Percentiles rank a stretch among this genome's conserved stretches.
phyloP scores from a whole-genome alignment of 2,888 invertebrate genomes.

The Catonia carolina region DNA sequence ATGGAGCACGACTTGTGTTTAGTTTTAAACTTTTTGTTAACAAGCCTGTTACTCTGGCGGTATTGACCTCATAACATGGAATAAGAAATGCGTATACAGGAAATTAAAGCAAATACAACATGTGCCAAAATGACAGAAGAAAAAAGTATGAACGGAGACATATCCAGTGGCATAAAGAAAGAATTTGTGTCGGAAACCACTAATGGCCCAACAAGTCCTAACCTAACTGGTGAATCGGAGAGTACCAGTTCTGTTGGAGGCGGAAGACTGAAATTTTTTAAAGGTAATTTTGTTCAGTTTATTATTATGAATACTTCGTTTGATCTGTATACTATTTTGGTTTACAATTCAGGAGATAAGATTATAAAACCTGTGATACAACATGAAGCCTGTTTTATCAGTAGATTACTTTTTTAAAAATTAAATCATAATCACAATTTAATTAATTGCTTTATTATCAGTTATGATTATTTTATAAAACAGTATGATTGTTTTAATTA shows the following conservation, averaged over 20 bases:
- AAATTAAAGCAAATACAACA: conserved; percentile 36
- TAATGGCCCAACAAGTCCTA: conserved; percentile 29
- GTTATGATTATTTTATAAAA: no score
- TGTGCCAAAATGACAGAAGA: conserved; percentile 40
- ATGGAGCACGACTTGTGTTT: conserved; percentile 33
- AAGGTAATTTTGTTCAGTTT: conserved; percentile 49
- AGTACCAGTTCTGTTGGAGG: conserved; percentile 44
- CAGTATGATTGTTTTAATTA: no score
- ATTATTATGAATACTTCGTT: no score
- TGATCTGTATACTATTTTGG: no score
- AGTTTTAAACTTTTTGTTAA: conserved; percentile 30
- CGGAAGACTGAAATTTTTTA: conserved; percentile 73
- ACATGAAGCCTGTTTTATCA: no score
- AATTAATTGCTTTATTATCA: no score
- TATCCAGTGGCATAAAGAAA: conserved; percentile 23
- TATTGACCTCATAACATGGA: conserved; percentile 23
- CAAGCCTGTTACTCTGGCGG: conserved; percentile 20
- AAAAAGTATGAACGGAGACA: conserved; percentile 37
- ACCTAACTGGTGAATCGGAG: conserved; percentile 27
- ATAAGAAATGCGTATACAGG: conserved; percentile 37
- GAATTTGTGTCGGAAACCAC: conserved; percentile 18
- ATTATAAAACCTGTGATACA: no score
- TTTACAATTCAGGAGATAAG: no score
- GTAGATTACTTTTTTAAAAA: no score
- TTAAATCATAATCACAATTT: no score